Evolutionary conservation across 1,140 invertebrate genomes (phyloP).

Genomic region (Akabosia matsudoensis): DNA sequence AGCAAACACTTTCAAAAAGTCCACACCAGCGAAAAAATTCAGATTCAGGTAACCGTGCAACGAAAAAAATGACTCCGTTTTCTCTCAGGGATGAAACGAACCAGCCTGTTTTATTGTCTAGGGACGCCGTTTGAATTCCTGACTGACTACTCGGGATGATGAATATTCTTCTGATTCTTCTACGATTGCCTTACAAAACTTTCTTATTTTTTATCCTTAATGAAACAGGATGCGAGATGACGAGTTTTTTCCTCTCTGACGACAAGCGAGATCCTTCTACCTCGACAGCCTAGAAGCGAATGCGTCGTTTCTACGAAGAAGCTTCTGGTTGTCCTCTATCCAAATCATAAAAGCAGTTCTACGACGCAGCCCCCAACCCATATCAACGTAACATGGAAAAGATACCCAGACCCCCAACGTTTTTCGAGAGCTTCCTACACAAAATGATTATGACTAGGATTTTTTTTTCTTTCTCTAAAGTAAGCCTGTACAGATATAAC

Average conservation of each 20-base stretch:
- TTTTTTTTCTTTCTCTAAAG: too few relatives aligned
- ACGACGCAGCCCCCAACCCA: too few relatives aligned
- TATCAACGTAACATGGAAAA: too few relatives aligned
- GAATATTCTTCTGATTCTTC: too few relatives aligned
- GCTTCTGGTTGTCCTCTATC: background rate
- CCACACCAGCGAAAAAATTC: background rate
- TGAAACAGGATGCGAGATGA: background rate
- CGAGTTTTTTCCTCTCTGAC: background rate
- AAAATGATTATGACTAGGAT: too few relatives aligned
- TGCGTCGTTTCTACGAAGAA: background rate
- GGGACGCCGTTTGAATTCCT: too few relatives aligned
- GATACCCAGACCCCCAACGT: too few relatives aligned
- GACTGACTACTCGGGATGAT: background rate
- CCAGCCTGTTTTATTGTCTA: background rate
- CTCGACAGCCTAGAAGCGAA: constrained; percentile 9
- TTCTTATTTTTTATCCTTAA: background rate
- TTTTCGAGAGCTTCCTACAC: too few relatives aligned
- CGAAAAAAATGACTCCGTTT: background rate
- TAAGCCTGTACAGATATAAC: too few relatives aligned
- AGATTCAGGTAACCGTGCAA: background rate
- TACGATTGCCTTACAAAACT: background rate
- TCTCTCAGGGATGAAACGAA: background rate
- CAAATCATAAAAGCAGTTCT: too few relatives aligned
- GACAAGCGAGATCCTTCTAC: constrained; percentile 1
- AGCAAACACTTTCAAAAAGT: background rate